Percentiles rank a stretch among this genome's conserved stretches.
These are phyloP conservation scores for Pheucticus melanocephalus DNA, from an alignment of 2,113 vertebrate species.

Conservation along the genomic window DNA sequence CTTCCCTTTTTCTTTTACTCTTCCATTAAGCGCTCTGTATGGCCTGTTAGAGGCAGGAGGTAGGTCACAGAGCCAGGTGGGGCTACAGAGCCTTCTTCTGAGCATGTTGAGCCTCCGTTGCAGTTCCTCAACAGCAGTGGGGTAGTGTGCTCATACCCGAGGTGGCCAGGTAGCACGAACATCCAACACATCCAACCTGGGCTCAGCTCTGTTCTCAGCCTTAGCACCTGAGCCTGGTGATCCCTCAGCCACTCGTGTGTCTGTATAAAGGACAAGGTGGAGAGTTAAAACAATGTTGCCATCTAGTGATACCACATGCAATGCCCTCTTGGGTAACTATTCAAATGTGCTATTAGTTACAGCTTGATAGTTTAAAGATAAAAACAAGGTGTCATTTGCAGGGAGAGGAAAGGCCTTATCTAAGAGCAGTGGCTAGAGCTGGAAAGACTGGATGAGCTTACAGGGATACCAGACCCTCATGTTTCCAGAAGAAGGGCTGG, in stretches of 20 bases:
- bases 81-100: neutral
- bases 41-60: neutral
- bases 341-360: neutral
- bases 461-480: neutral
- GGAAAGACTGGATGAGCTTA: neutral
- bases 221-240: neutral
- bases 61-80: neutral
- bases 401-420: neutral
- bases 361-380: neutral
- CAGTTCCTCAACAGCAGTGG: neutral
- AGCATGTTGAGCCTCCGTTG: accelerated
- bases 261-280: neutral
- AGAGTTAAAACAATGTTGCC: neutral
- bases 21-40: neutral
- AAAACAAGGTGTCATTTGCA: neutral
- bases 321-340: neutral
- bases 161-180: neutral
- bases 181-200: neutral
- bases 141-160: accelerated
- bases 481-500: neutral
- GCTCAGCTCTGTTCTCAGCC: neutral
- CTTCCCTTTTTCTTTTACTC: neutral
- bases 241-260: accelerated
- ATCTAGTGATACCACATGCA: neutral
- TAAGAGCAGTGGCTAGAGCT: neutral